Conservation (phyloP, 2,797 vertebrate species). For the Pseudotriccus pelzelni region DNA sequence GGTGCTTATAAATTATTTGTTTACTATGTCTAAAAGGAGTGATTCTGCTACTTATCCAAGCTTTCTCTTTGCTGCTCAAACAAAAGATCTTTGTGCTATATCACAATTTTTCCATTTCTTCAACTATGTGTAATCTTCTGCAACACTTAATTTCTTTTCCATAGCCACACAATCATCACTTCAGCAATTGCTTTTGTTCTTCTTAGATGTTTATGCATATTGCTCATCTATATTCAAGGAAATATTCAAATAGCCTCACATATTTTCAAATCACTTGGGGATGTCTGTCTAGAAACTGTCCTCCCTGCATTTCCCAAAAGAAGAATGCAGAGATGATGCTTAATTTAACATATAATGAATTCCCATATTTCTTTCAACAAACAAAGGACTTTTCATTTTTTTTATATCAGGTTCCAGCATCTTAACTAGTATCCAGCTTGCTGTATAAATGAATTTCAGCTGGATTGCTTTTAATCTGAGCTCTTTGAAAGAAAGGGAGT, state of each 20-base stretch:
- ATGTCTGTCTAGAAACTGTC: neutral
- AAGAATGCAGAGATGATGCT: neutral
- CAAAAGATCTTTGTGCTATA: neutral
- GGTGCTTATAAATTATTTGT: neutral
- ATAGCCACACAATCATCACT: neutral
- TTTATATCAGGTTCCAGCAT: neutral
- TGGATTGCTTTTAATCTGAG: neutral
- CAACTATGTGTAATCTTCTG: neutral
- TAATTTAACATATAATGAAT: neutral
- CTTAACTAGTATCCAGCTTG: neutral
- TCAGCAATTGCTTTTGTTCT: conserved; percentile 1
- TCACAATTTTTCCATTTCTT: neutral
- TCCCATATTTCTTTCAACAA: neutral
- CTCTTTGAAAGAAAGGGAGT: neutral
- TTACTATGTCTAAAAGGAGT: neutral
- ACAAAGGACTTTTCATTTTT: neutral
- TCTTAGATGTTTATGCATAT: neutral
- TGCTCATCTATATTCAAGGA: conserved; percentile 2
- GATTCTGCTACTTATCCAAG: neutral
- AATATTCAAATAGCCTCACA: neutral
- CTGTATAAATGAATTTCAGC: neutral
- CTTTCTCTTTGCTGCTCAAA: neutral
- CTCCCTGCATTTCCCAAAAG: neutral
- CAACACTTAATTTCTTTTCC: conserved; percentile 14
- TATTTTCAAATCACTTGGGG: neutral